Conservation (phyloP, 1,140 invertebrate species). For the Nasonia giraulti region DNA sequence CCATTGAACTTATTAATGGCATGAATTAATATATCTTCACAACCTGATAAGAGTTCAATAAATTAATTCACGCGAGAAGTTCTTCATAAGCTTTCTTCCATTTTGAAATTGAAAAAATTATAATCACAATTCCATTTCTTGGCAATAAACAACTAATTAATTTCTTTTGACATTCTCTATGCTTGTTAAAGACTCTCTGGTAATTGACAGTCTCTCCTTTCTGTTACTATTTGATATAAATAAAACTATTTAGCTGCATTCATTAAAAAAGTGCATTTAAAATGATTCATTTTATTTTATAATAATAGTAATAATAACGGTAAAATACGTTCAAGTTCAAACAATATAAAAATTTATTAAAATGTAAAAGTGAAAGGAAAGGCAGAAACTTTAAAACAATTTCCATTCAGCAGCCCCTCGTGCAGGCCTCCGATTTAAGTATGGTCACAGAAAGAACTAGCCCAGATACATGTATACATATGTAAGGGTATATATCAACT, state of each 20-base stretch:
- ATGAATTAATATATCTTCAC: too few species aligned
- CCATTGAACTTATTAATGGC: too few species aligned
- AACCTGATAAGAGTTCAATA: too few species aligned
- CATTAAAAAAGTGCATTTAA: not conserved
- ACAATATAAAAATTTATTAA: not conserved
- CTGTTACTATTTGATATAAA: not conserved
- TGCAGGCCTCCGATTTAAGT: slow-evolving; percentile 38
- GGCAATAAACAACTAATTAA: not conserved
- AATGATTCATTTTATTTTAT: not conserved
- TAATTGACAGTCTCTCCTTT: slow-evolving; percentile 33
- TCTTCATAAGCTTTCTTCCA: too few species aligned
- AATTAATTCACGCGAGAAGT: too few species aligned
- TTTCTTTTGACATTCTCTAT: not conserved
- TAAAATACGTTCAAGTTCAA: not conserved
- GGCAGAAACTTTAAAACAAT: slow-evolving; percentile 8
- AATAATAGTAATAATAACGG: slow-evolving; percentile 8
- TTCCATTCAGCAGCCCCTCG: slow-evolving; percentile 43
- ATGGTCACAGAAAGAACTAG: slow-evolving; percentile 55
- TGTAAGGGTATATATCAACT: too few species aligned
- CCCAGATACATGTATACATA: not conserved
- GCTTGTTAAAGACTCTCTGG: slow-evolving; percentile 17
- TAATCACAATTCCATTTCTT: not conserved
- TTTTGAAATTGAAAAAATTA: not conserved
- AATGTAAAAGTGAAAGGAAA: slow-evolving; percentile 25
- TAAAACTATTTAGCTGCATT: not conserved